Percentiles rank a stretch among this genome's conserved stretches.
Conservation (phyloP, 2,888 invertebrate genomes). For the Latheticus oryzae region DNA sequence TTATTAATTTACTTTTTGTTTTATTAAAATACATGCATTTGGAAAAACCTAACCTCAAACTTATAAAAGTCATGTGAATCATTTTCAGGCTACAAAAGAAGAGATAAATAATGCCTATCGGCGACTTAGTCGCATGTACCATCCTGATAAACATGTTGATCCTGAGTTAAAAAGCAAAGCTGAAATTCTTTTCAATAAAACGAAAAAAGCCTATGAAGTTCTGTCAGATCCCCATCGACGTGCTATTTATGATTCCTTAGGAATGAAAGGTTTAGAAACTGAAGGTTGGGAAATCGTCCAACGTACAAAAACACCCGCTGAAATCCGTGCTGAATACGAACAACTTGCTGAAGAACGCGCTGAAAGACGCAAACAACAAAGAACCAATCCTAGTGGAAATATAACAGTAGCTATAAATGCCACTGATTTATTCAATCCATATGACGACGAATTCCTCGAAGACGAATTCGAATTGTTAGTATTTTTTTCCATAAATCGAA, state of each 20-base stretch:
- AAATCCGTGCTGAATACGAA: conserved; percentile 97
- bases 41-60: conserved; percentile 43
- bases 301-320: conserved; percentile 90
- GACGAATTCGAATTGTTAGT: conserved; percentile 61
- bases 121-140: conserved; percentile 90
- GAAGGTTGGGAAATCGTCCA: conserved; percentile 97
- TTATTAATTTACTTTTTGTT: neutral
- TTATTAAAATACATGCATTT: conserved; percentile 5
- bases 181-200: conserved; percentile 90
- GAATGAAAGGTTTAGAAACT: conserved; percentile 91
- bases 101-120: conserved; percentile 96
- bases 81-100: conserved; percentile 84
- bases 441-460: conserved; percentile 73
- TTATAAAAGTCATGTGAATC: conserved; percentile 30
- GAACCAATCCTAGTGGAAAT: conserved; percentile 92
- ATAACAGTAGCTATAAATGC: conserved; percentile 91
- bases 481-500: conserved; percentile 1
- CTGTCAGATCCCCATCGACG: conserved; percentile 92
- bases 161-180: conserved; percentile 88
- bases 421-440: conserved; percentile 91
- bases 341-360: conserved; percentile 86
- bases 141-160: conserved; percentile 96
- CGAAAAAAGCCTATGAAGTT: conserved; percentile 95
- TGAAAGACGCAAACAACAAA: conserved; percentile 86
- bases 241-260: conserved; percentile 93